These are phyloP conservation scores for Brachionus angularis DNA, from an alignment of 1,140 invertebrate species.

Conservation along the genomic window DNA sequence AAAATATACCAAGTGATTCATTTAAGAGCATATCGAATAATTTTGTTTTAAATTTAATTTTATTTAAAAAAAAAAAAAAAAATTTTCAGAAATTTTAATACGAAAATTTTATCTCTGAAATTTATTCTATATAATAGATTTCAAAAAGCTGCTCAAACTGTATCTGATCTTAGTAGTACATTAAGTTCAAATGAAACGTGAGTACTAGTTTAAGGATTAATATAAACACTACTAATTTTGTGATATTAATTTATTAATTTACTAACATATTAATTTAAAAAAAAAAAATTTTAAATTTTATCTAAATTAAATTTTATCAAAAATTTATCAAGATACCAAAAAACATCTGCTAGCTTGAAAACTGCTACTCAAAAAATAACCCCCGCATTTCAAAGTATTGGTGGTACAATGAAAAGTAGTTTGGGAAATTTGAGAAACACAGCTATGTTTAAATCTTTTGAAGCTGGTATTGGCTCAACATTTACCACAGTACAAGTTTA, in stretches of 20 bases:
- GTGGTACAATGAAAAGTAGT: conserved; percentile 33
- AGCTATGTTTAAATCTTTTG: conserved; percentile 30
- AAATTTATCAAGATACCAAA: conserved; percentile 44
- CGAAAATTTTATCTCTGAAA: not conserved
- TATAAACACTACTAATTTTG: not conserved
- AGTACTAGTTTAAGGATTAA: not conserved
- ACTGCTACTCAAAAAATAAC: conserved; percentile 42
- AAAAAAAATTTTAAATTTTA: not conserved
- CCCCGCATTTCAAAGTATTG: conserved; percentile 36
- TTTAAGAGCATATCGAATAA: not conserved
- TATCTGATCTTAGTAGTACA: conserved; percentile 20
- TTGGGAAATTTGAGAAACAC: conserved; percentile 36
- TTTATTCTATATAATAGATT: conserved; percentile 8
- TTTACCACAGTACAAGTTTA: conserved; percentile 9
- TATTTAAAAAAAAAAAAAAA: not conserved
- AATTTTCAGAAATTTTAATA: too few relatives aligned
- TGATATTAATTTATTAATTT: not conserved
- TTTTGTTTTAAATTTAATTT: not conserved
- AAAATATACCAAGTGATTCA: too few relatives aligned
- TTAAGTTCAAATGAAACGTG: conserved; percentile 29
- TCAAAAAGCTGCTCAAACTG: conserved; percentile 31
- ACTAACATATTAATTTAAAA: not conserved
- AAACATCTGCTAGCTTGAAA: conserved; percentile 41
- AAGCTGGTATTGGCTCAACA: conserved; percentile 12
- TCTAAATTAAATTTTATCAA: not conserved